A percentile compares a stretch with the other conserved stretches of the same genome.
Conservation (phyloP, 1,140 invertebrate genomes). For the Drosophila lacteicornis region DNA sequence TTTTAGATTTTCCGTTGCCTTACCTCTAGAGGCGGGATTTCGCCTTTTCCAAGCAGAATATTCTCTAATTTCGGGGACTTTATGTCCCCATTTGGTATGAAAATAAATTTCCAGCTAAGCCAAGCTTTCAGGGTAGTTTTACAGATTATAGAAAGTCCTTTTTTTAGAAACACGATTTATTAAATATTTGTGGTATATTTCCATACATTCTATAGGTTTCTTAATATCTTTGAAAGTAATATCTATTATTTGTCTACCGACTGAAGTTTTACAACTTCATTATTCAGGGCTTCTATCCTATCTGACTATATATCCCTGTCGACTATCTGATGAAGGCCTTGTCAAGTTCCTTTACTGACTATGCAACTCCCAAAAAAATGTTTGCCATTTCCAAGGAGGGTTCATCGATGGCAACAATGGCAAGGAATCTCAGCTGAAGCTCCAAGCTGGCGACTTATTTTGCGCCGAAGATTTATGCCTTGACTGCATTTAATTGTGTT, state of each 20-base stretch:
- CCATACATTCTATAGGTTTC: not conserved
- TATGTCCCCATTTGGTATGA: conserved; percentile 8
- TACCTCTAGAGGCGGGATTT: conserved; percentile 7
- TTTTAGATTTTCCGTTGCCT: not conserved
- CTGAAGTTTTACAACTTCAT: not conserved
- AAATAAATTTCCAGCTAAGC: conserved; percentile 2
- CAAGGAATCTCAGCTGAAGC: not conserved
- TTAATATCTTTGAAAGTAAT: too few species aligned
- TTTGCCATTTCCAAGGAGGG: not conserved
- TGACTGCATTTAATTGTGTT: conserved; percentile 49
- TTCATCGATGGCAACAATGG: conserved; percentile 24
- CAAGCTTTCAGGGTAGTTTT: not conserved
- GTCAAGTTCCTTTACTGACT: not conserved
- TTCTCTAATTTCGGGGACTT: conserved; percentile 15
- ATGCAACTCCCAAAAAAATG: conserved; percentile 2
- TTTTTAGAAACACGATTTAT: not conserved
- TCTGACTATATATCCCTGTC: not conserved
- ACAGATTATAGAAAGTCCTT: too few species aligned
- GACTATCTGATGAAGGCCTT: not conserved
- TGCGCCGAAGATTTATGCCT: conserved; percentile 32
- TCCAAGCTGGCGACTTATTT: conserved; percentile 35
- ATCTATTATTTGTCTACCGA: too few species aligned
- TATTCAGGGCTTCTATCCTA: too few species aligned
- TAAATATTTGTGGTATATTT: too few species aligned
- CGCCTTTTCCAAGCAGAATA: not conserved